Base-by-base conservation (phyloP, 2,113 vertebrate genomes). In the Thymallus thymallus region DNA sequence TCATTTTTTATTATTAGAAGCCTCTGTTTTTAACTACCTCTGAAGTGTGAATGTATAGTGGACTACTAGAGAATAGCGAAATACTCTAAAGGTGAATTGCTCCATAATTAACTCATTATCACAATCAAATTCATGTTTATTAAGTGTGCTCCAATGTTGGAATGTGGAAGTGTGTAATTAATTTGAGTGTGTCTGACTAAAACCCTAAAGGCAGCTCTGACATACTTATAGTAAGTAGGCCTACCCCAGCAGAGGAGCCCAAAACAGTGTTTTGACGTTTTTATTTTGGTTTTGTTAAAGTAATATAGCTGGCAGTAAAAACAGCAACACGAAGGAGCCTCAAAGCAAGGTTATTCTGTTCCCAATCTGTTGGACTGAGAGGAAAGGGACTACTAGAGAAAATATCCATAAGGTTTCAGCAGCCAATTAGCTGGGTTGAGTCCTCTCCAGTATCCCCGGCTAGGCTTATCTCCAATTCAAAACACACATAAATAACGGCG, bases 391-490 rank as follows among this genome's bases (percentile, higher is more conserved):
- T 35, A 78, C 76, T 75, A 82, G 76, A 86, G 86, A 88, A 88
- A 89, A 86, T 85, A 83, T 90, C 87, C 84, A 86, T 87, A 88
- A 88, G 82, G 86, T 90, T 91, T 86, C 26, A 79, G 82, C 80
- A 87, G 86, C 84, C 88, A 89, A 84, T 82, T 82, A 88, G 86
- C 86, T 83, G 86, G 83, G 82, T 85, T 90, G 90, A 88, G 89
- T 66, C 76, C 80, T 79, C 78, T 89, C 88, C 88, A 89, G 84
- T 77, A 88, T 87, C 87, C 79, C 48, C 82, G 83, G 82, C 75
- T n/a, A n/a, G n/a, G n/a, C 88, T 90, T 90, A 88, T 88, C 88
- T 88, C 85, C 86, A 91, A 89, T 90, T 90, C 90, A 91, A 91
- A 91, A 91, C 84, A 88, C 86, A 89, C 86, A 91, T 89, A 90